A percentile compares a stretch with the other conserved stretches of the same genome.
Evolutionary conservation across 2,888 invertebrate genomes (phyloP).

Genomic region (Drosophila sordidula): DNA sequence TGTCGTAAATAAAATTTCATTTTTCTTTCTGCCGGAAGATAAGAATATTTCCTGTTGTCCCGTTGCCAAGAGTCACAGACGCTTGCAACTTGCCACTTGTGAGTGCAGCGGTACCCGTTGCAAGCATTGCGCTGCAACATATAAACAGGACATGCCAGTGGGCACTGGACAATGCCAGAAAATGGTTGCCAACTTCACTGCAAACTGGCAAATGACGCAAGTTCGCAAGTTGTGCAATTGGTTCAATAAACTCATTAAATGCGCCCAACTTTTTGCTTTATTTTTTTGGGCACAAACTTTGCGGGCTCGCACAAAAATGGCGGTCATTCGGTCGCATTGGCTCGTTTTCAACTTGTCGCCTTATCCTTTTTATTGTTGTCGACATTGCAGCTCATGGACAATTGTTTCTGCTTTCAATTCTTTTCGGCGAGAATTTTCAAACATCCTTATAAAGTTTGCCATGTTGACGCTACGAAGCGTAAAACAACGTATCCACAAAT

Average conservation of each 20-base stretch:
- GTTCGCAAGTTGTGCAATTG: slow-evolving; percentile 72
- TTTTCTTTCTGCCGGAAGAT: slow-evolving; percentile 57
- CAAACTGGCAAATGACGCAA: slow-evolving; percentile 57
- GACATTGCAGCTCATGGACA: slow-evolving; percentile 58
- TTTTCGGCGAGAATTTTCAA: slow-evolving; percentile 11
- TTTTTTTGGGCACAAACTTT: slow-evolving; percentile 41
- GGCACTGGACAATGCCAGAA: slow-evolving; percentile 34
- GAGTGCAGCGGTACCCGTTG: slow-evolving; percentile 35
- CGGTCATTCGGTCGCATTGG: slow-evolving; percentile 69
- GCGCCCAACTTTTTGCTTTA: slow-evolving; percentile 57
- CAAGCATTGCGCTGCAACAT: slow-evolving; percentile 14
- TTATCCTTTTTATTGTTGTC: slow-evolving; percentile 76
- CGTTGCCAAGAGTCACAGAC: slow-evolving; percentile 46
- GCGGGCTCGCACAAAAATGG: slow-evolving; percentile 46
- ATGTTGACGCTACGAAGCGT: slow-evolving; percentile 1
- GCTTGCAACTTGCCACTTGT: slow-evolving; percentile 19
- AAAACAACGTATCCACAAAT: slow-evolving; percentile 1
- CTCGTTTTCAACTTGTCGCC: slow-evolving; percentile 76
- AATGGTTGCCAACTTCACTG: slow-evolving; percentile 43
- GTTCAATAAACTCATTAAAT: slow-evolving; percentile 80
- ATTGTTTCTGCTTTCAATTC: slow-evolving; percentile 25
- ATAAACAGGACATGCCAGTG: slow-evolving; percentile 47
- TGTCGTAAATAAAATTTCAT: slow-evolving; percentile 64
- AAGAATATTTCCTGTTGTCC: slow-evolving; percentile 59
- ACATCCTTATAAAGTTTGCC: slow-evolving; percentile 25